Evolutionary conservation across 2,797 vertebrate species (phyloP).

Genomic region (Neoniphon sammara): DNA sequence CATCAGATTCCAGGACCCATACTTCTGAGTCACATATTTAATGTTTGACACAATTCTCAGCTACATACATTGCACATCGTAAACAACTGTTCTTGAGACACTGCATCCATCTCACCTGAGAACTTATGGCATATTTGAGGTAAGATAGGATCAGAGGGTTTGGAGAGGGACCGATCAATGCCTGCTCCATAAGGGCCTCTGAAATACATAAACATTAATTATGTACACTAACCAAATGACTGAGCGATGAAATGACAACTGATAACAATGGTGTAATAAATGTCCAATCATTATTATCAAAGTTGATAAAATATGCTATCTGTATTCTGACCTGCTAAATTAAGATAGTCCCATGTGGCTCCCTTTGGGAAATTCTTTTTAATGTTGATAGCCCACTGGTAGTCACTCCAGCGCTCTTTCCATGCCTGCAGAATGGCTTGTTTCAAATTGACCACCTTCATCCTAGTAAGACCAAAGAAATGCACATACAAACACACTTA

Average conservation of each 20-base stretch:
- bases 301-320: background rate
- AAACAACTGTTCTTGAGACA: background rate
- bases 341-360: constrained; percentile 96
- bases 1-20: background rate
- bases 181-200: constrained; percentile 98
- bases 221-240: background rate
- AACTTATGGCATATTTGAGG: constrained; percentile 96
- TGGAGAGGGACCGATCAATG: constrained; percentile 96
- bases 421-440: constrained; percentile 98
- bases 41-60: background rate
- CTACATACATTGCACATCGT: too few relatives aligned
- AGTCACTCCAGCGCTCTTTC: constrained; percentile 98
- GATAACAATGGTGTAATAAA: background rate
- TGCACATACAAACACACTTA: background rate
- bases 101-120: constrained; percentile 86
- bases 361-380: constrained; percentile 97
- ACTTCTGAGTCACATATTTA: background rate
- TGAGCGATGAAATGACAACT: background rate
- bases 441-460: constrained; percentile 98
- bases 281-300: background rate
- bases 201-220: constrained; percentile 33
- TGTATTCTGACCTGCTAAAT: constrained; percentile 89
- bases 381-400: constrained; percentile 98
- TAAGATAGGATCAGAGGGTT: constrained; percentile 98
- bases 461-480: constrained; percentile 65